A percentile compares a stretch with the other conserved stretches of the same genome.
phyloP scores from a whole-genome alignment of 2,113 vertebrate genomes.

The Chamaea fasciata region DNA sequence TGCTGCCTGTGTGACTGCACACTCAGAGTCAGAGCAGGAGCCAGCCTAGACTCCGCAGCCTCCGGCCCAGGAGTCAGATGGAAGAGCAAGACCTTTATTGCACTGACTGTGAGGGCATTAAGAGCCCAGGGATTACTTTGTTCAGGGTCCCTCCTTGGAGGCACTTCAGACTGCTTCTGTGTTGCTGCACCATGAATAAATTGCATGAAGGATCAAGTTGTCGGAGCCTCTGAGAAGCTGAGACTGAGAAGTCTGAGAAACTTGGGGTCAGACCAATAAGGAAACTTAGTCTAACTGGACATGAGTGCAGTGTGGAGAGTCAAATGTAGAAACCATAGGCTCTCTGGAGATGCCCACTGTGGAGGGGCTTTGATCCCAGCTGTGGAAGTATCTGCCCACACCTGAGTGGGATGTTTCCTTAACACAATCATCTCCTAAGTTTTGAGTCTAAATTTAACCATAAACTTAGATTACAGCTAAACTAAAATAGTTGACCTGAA shows the following conservation, averaged over 20 bases:
- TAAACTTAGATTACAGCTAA: neutral
- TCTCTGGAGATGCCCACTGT: neutral
- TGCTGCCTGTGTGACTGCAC: neutral
- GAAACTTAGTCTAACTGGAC: neutral
- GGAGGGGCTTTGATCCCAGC: neutral
- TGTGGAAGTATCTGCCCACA: neutral
- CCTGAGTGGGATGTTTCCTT: neutral
- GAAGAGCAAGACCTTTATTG: neutral
- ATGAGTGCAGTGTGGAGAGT: neutral
- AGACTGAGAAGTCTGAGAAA: neutral
- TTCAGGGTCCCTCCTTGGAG: neutral
- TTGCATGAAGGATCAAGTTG: neutral
- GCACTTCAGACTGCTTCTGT: neutral
- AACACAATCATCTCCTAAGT: neutral
- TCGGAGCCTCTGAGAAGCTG: neutral
- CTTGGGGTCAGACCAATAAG: neutral
- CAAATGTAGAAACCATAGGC: rapidly evolving
- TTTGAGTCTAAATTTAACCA: neutral
- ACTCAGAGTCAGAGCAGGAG: neutral
- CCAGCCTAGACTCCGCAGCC: neutral
- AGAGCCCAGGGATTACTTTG: neutral
- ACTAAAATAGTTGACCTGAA: neutral
- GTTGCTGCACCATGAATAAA: neutral
- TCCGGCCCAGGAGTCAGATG: neutral
- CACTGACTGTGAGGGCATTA: neutral